These are phyloP conservation scores for Ormyrus rosae DNA, from an alignment of 2,888 invertebrate genomes.

Conservation along the genomic window DNA sequence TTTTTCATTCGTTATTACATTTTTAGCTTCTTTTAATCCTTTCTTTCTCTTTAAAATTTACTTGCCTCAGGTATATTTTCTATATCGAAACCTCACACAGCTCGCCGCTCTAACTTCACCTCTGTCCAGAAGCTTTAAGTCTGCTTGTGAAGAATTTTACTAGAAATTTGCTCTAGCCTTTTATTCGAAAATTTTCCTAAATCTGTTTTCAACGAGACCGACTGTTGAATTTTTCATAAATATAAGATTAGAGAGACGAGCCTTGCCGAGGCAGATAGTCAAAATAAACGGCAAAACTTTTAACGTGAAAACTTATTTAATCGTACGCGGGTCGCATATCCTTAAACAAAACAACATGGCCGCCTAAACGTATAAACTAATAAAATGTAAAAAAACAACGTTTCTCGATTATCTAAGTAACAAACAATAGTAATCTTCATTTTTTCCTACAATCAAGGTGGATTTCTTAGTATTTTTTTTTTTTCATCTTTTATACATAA, in stretches of 20 bases:
- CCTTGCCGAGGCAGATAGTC: constrained; percentile 42
- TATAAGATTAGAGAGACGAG: constrained; percentile 20
- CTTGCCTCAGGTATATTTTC: constrained; percentile 62
- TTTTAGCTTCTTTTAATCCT: constrained; percentile 40
- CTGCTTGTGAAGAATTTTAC: no score
- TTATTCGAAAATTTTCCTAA: not conserved
- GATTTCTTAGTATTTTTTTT: constrained; percentile 43
- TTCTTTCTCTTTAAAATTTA: constrained; percentile 60
- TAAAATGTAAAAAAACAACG: constrained; percentile 76
- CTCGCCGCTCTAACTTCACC: constrained; percentile 35
- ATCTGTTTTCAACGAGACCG: not conserved
- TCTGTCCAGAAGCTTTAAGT: not conserved
- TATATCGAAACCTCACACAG: constrained; percentile 59
- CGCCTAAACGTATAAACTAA: constrained; percentile 75
- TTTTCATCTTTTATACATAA: constrained; percentile 40
- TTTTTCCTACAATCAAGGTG: constrained; percentile 57
- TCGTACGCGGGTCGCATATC: constrained; percentile 66
- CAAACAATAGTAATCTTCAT: constrained; percentile 74
- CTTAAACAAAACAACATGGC: constrained; percentile 73
- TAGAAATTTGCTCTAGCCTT: no score
- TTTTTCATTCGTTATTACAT: constrained; percentile 41
- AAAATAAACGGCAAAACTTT: constrained; percentile 54
- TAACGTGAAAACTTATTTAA: constrained; percentile 55
- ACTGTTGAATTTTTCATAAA: not conserved
- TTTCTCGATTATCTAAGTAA: constrained; percentile 75